Evolutionary conservation across 1,140 invertebrate species (phyloP).

Genomic region (Brachionus rubens): DNA sequence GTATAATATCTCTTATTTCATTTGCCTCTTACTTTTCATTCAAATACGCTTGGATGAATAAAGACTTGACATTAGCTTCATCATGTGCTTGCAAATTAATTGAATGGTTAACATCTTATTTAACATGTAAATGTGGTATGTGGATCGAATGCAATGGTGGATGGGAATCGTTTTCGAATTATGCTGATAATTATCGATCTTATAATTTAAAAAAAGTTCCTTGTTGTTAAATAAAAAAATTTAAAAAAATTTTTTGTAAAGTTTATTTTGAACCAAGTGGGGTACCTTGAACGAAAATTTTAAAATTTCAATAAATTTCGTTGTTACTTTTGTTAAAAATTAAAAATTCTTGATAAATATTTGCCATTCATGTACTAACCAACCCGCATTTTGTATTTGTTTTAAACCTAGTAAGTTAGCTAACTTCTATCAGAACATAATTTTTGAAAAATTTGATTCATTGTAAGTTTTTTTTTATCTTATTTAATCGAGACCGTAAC

Average conservation of each 20-base stretch:
- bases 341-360: neutral
- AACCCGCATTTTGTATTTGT: neutral
- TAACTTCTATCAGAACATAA: neutral
- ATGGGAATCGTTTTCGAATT: constrained; percentile 35
- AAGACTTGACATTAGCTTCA: neutral
- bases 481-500: neutral
- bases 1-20: constrained; percentile 18
- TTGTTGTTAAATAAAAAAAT: constrained; percentile 8
- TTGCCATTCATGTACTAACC: neutral
- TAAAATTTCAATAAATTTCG: neutral
- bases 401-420: neutral
- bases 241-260: neutral
- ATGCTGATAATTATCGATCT: constrained; percentile 3
- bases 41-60: constrained; percentile 22
- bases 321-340: neutral
- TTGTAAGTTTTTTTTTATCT: constrained; percentile 40
- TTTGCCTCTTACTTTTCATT: constrained; percentile 25
- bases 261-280: neutral
- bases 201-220: constrained; percentile 2
- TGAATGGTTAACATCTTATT: constrained; percentile 23
- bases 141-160: constrained; percentile 38
- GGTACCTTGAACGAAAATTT: constrained; percentile 31
- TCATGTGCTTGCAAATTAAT: constrained; percentile 37
- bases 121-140: constrained; percentile 31
- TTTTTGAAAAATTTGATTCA: constrained; percentile 39